Base-by-base conservation (phyloP, 2,888 invertebrate genomes). In the Tetragnatha montana region DNA sequence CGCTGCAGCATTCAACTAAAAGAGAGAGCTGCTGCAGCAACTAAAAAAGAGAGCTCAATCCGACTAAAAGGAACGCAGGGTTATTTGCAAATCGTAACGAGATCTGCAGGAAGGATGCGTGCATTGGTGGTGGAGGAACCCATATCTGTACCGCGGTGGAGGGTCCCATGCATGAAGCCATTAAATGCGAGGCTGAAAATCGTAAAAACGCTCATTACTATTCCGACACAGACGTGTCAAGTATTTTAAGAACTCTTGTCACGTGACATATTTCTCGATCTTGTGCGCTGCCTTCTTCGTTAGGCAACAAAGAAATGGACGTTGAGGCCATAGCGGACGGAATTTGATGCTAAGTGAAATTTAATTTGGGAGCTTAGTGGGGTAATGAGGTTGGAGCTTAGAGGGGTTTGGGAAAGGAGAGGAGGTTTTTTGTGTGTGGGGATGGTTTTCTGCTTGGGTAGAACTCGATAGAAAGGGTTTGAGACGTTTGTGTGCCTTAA, bases 171-270 rank as follows among this genome's bases (percentile, higher is more conserved):
- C 87, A 75, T 81, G 75, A 87, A 81, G 81, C 75, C 87, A 87
- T 87, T 87, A 81, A 87, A 87, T 74, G 73, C 22, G 60, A 60
- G 81, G 81, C 74, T 74, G 75, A 74, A 75, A 87, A 87, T 87
- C 81, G 81, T 87, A 81, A 87, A 87, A 81, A 87, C 69, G 50
- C 87, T 87, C 87, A 87, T 87, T 87, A 87, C 81, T 87, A 87
- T 87, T 87, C 87, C 74, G 75, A 81, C 81, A 75, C 49, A 73
- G 80, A 87, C 86, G 86, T 87, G 87, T 87, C 81, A 81, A 87
- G 81, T 87, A 87, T 87, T 75, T 87, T 87, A 87, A 87, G 81
- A 80, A 81, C 74, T 49, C 75, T 35, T 73, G 50, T 87, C 87
- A 87, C 87, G 81, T 81, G 81, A 87, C 81, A 68, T 81, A 71